Evolutionary conservation across 1,140 invertebrate genomes (phyloP), one percentile per base, ranked within the genome.

Genomic region (Antheraea mylitta): DNA sequence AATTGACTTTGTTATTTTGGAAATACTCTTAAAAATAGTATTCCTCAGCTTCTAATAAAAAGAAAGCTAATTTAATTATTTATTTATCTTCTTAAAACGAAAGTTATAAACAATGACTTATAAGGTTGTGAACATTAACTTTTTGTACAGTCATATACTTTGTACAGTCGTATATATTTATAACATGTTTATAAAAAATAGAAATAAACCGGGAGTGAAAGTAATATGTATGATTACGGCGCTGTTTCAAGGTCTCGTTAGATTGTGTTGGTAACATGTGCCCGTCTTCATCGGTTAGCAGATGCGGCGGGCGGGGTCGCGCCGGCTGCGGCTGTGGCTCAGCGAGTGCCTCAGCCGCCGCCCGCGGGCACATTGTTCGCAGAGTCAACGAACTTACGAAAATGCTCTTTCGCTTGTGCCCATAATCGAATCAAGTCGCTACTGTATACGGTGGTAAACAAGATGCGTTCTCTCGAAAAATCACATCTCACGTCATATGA

Each of bases 331-430:
- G 48, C 30, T 53, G 45, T 5, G 45, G 45, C 45, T 53, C 9
- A n/a, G 45, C 38, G 38, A 42, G 58, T 60, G 18, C 22, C 58
- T 0, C 22, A 9, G 11, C 66, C 72, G 62, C 72, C 80, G 80
- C 81, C 80, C 77, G 77, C 77, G 73, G 75, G 75, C 82, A 87
- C 86, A 91, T 89, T 91, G 89, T 91, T 87, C 82, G 77, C 81
- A 69, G 72, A 85, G 89, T 91, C 89, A 89, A 83, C 81, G 89
- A 91, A 90, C 89, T 90, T 85, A 85, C 89, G 72, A 91, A 91
- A 91, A 91, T 84, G 81, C 79, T 84, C 83, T 82, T 81, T 84
- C 81, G 84, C 86, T 85, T 89, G 85, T 91, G 81, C 69, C 85
- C 86, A 88, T 88, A 90, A 89, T 90, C 86, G 87, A 89, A 86